Conservation (phyloP, 92 coral and sea anemone species). For the Parazoanthus atlanticus region DNA sequence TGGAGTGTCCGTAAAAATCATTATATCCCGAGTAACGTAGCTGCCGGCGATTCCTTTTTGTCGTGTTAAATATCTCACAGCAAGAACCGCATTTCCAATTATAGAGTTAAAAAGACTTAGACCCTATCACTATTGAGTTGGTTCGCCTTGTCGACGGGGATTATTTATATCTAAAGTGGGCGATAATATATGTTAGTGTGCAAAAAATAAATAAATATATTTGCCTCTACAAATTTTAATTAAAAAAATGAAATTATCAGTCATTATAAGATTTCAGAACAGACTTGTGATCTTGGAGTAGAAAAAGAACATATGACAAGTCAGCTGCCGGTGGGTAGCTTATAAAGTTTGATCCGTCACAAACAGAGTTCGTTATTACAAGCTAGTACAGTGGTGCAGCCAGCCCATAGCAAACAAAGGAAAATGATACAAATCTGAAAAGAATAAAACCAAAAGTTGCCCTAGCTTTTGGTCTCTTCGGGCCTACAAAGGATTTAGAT, state of each 20-base stretch:
- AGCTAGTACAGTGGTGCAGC: background rate
- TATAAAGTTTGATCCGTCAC: too few species aligned
- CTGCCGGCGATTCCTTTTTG: background rate
- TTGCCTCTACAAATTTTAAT: background rate
- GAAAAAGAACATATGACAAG: too few species aligned
- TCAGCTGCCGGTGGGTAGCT: background rate
- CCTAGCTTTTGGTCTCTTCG: background rate
- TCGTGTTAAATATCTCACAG: background rate
- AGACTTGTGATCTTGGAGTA: background rate
- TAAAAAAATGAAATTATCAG: too few species aligned
- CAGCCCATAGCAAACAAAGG: background rate
- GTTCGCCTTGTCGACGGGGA: too few species aligned
- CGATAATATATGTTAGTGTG: background rate
- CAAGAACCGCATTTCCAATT: too few species aligned
- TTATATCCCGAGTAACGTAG: background rate
- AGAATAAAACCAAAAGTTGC: too few species aligned
- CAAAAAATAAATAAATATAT: too few species aligned
- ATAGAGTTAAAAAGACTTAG: too few species aligned
- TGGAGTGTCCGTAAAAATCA: background rate
- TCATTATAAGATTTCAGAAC: background rate
- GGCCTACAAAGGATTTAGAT: background rate
- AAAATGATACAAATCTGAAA: background rate
- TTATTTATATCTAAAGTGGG: too few species aligned
- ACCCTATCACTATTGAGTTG: too few species aligned
- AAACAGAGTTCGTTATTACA: background rate